Evolutionary conservation across 64 coral and sea anemone genomes (phyloP), one percentile per base, ranked within the genome.

Genomic region (Stichodactyla helianthus): DNA sequence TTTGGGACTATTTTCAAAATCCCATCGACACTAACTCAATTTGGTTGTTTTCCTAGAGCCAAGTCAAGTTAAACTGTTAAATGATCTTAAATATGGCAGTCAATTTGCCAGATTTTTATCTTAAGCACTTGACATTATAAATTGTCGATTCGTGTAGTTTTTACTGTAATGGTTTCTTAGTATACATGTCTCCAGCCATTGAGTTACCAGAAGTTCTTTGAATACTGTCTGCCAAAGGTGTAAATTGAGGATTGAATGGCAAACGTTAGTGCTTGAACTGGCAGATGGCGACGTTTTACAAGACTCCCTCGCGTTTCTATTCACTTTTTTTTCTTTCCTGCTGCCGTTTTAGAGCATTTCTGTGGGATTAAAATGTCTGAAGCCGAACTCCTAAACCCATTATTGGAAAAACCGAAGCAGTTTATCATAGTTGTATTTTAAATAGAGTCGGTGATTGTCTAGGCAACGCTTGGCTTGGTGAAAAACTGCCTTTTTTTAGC

Each of bases 61-160:
- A 74, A 74, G 10, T 74, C 4, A 74, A 26, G 25, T 31, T 74
- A 26, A 74, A 74, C 68, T 31, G 10, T 74, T 74, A 74, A 74
- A 74, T 31, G 26, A 25, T 31, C 68, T 74, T 74, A 35, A 74
- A 31, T n/a, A 23, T 23, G 25, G 26, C 23, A 26, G 26, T 74
- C 68, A 31, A 74, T 74, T 74, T 74, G 68, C 68, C 25, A 74
- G 68, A 74, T 74, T 31, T 74, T 31, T 74, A 74, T 74, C 68
- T 74, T 23, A 12, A 74, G 8, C 68, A 74, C 68, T 74, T 74
- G 68, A 74, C 68, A 13, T 31, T 74, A 31, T 68, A 74, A 31
- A 31, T 31, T 74, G 6, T 74, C 22, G 68, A 27, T 74, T 31
- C 25, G 68, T 74, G 68, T 74, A 74, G 68, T 74, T 74, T 44